Evolutionary conservation across 2,888 invertebrate genomes (phyloP), one percentile per base, ranked within the genome.

Genomic region (Cenopis cana): DNA sequence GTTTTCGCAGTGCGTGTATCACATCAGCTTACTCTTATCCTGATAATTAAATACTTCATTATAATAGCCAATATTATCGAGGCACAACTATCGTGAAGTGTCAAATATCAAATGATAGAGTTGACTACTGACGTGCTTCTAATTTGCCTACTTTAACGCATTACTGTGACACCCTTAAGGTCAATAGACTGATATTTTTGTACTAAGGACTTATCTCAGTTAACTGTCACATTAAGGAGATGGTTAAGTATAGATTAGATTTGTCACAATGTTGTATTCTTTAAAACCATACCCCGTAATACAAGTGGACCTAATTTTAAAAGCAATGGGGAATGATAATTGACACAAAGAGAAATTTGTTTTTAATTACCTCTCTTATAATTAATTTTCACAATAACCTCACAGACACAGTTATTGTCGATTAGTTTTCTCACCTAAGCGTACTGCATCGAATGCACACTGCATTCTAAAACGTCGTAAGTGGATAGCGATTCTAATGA

Each of bases 401-500:
- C 61, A 69, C 50, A 74, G 69, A 69, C 52, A 33, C 18, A 64
- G 52, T 36, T 52, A 55, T 64, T 54, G 67, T 64, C 59, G 20
- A 60, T 54, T 68, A 68, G 41, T 68, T 61, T 60, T 60, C 62
- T 65, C 56, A 52, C n/a, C 64, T 69, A 69, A 68, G 52, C 29
- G 18, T 54, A n/a, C 61, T 67, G 68, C 68, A 54, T 24, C 61
- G 18, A 68, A 55, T 46, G 46, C 61, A 29, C 14, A 17, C 11
- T 38, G 36, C 5, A 24, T 52, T 52, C n/a, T 38, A 64, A 54
- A 64, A 64, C 11, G 38, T 64, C 52, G 52, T 64, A 38, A 54
- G 52, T 52, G 36, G 8, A 20, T 64, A n/a, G 5, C 0, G 6
- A 54, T 20, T 54, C 20, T 54, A 24, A 54, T 24, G 11, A 4